phyloP scores from a whole-genome alignment of 2,888 invertebrate genomes.

The Eutolmus rufibarbis region DNA sequence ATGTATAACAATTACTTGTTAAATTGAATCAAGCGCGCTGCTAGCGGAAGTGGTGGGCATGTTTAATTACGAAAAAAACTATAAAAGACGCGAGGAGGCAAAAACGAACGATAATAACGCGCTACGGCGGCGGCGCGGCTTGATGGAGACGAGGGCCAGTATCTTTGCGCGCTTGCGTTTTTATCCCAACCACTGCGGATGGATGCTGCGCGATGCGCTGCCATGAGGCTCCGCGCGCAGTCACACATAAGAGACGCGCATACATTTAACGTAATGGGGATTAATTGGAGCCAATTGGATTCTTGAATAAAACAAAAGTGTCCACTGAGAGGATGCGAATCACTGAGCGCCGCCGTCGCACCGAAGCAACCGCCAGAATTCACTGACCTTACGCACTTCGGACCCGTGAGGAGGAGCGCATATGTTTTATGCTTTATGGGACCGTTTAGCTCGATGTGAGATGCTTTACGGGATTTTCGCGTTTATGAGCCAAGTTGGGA shows the following conservation, averaged over 20 bases:
- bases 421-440: slow-evolving; percentile 1
- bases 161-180: slow-evolving; percentile 2
- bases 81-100: background rate
- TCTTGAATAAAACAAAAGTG: slow-evolving; percentile 43
- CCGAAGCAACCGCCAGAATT: background rate
- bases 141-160: background rate
- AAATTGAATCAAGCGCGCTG: slow-evolving; percentile 33
- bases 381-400: slow-evolving; percentile 45
- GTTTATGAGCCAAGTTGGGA: background rate
- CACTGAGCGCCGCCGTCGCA: background rate
- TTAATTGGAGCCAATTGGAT: slow-evolving; percentile 46
- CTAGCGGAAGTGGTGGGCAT: slow-evolving; percentile 33
- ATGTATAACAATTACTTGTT: slow-evolving; percentile 32
- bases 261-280: slow-evolving; percentile 43
- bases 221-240: background rate
- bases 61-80: slow-evolving; percentile 27
- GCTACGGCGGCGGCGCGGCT: background rate
- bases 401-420: background rate
- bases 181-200: background rate
- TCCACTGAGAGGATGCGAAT: slow-evolving; percentile 45
- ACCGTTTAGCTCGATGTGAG: background rate
- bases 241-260: slow-evolving; percentile 32
- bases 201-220: background rate
- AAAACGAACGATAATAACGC: slow-evolving; percentile 30
- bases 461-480: background rate